A percentile compares a stretch with the other conserved stretches of the same genome.
Conservation (phyloP, 2,113 vertebrate genomes). For the Takifugu bimaculatus region DNA sequence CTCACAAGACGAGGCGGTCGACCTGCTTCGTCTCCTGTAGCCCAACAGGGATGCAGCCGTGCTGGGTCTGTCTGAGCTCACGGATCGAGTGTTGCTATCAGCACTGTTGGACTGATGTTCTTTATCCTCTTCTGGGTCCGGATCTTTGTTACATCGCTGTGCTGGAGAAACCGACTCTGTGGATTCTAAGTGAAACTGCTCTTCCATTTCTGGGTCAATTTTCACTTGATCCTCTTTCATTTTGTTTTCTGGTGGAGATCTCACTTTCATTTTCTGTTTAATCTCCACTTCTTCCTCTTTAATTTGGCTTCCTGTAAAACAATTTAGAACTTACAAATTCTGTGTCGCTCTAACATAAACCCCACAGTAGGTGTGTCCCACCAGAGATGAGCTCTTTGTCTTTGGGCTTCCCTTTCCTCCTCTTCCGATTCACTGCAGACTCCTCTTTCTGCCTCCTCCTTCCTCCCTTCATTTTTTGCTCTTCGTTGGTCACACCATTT, state of each 20-base stretch:
- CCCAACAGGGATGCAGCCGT: neutral
- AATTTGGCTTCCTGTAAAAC: neutral
- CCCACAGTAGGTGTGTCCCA: neutral
- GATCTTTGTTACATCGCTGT: neutral
- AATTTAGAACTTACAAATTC: too few species aligned
- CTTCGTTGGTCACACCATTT: neutral
- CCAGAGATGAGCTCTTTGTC: slow-evolving; percentile 15
- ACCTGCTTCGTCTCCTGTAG: slow-evolving; percentile 18
- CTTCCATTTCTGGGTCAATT: neutral
- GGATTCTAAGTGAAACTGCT: slow-evolving; percentile 6
- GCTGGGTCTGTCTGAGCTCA: slow-evolving; percentile 7
- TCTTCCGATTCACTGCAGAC: slow-evolving; percentile 6
- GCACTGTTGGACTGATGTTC: neutral
- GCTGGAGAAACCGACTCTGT: neutral
- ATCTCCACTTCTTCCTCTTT: neutral
- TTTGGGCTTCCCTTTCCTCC: slow-evolving; percentile 7
- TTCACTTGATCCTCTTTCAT: neutral
- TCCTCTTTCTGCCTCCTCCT: neutral
- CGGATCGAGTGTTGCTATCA: slow-evolving; percentile 15
- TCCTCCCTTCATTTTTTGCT: neutral
- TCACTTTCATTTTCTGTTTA: slow-evolving; percentile 1
- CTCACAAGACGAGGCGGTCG: slow-evolving; percentile 11
- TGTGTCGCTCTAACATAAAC: neutral
- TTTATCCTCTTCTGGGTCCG: neutral
- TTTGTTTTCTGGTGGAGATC: neutral